Conservation (phyloP, 2,888 invertebrate genomes). For the Tridacna crocea region DNA sequence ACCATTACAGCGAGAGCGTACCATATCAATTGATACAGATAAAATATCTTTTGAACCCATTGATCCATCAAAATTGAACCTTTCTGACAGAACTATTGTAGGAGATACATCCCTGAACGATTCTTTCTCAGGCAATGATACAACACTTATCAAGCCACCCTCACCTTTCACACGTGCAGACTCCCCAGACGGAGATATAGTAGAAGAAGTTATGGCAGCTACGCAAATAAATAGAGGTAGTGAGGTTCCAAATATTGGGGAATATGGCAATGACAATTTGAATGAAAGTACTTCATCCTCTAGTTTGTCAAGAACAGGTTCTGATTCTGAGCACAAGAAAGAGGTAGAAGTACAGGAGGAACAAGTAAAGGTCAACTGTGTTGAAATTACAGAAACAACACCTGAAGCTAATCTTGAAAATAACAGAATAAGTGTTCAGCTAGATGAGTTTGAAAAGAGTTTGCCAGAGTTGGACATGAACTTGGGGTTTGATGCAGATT, state of each 20-base stretch:
- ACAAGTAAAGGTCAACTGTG: neutral
- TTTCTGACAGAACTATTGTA: slow-evolving; percentile 48
- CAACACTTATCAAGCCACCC: slow-evolving; percentile 33
- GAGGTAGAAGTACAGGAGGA: neutral
- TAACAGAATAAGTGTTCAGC: neutral
- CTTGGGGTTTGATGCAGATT: slow-evolving; percentile 61
- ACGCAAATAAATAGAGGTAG: slow-evolving; percentile 54
- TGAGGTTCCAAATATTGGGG: neutral
- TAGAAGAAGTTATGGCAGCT: slow-evolving; percentile 71
- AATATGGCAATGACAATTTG: slow-evolving; percentile 8
- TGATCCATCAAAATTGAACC: slow-evolving; percentile 26
- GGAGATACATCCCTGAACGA: slow-evolving; percentile 49
- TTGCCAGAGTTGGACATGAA: slow-evolving; percentile 60
- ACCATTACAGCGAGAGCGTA: slow-evolving; percentile 39
- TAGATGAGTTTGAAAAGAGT: slow-evolving; percentile 47
- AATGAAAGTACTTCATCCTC: slow-evolving; percentile 17
- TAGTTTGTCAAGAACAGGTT: slow-evolving; percentile 12
- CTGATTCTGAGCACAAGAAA: neutral
- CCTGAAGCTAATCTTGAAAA: slow-evolving; percentile 4
- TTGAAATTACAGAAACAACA: slow-evolving; percentile 1
- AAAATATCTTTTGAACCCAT: slow-evolving; percentile 55
- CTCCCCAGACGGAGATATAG: slow-evolving; percentile 51
- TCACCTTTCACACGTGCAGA: slow-evolving; percentile 32
- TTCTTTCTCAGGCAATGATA: slow-evolving; percentile 61
- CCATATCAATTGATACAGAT: slow-evolving; percentile 48